Evolutionary conservation across 2,113 vertebrate species (phyloP).

Genomic region (Centropus bengalensis): DNA sequence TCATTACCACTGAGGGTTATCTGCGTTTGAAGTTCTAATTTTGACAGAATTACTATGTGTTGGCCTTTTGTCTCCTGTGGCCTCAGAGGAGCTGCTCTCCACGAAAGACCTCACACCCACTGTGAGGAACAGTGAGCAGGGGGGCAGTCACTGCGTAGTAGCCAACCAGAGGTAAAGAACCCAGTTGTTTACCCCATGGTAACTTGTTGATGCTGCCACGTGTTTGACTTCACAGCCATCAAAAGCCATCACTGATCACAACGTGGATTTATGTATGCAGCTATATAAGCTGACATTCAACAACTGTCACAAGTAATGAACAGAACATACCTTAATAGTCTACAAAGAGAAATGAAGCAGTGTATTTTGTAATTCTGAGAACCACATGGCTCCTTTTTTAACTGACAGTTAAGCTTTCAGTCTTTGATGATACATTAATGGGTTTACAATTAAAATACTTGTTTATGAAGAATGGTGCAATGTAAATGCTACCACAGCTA

Average conservation of each 20-base stretch:
- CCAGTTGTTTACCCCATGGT: background rate
- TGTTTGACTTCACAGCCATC: background rate
- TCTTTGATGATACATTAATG: background rate
- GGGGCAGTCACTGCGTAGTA: background rate
- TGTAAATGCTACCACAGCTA: background rate
- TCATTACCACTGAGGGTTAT: background rate
- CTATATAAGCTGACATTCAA: background rate
- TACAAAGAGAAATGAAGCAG: background rate
- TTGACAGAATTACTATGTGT: background rate
- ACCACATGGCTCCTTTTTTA: background rate
- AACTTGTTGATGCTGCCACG: background rate
- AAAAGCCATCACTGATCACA: background rate
- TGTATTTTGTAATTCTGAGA: background rate
- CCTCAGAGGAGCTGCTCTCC: background rate
- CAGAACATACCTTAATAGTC: background rate
- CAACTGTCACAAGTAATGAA: background rate
- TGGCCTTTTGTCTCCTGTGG: fast-evolving
- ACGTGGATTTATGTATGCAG: background rate
- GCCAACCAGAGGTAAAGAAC: background rate
- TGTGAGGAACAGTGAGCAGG: fast-evolving
- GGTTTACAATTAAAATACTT: background rate
- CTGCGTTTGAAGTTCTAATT: fast-evolving
- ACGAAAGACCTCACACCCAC: background rate
- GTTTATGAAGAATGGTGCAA: background rate
- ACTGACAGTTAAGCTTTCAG: background rate